Evolutionary conservation across 2,888 invertebrate genomes (phyloP).

Genomic region (Drosophila buzzatii): DNA sequence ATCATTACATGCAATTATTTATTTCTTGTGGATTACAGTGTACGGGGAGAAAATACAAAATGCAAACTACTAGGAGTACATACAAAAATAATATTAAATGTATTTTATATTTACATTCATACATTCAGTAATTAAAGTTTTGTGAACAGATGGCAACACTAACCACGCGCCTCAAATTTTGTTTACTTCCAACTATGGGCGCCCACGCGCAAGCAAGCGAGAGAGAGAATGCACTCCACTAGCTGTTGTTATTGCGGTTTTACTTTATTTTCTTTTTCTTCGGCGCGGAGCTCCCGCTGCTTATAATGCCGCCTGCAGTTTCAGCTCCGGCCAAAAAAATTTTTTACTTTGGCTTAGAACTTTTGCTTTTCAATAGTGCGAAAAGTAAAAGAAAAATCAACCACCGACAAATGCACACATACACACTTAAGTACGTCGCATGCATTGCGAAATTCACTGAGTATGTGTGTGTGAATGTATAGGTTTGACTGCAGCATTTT

Average conservation of each 20-base stretch:
- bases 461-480: slow-evolving; percentile 13
- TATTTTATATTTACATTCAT: slow-evolving; percentile 1
- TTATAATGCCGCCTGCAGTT: slow-evolving; percentile 52
- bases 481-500: slow-evolving; percentile 36
- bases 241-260: slow-evolving; percentile 21
- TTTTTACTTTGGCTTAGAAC: slow-evolving; percentile 62
- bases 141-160: slow-evolving; percentile 40
- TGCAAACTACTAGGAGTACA: not conserved
- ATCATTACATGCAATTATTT: not conserved
- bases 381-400: slow-evolving; percentile 50
- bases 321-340: slow-evolving; percentile 48
- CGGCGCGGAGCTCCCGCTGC: slow-evolving; percentile 18
- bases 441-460: slow-evolving; percentile 54
- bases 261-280: slow-evolving; percentile 5
- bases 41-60: not conserved
- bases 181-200: slow-evolving; percentile 57
- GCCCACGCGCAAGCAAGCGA: slow-evolving; percentile 32
- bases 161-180: slow-evolving; percentile 38
- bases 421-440: slow-evolving; percentile 15
- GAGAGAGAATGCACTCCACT: slow-evolving; percentile 30
- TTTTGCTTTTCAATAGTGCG: slow-evolving; percentile 67
- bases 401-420: slow-evolving; percentile 57
- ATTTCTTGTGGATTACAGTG: not conserved
- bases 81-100: not conserved
- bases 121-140: not conserved